Conservation (phyloP, 2,888 invertebrate genomes). For the Poecilus cupreus region DNA sequence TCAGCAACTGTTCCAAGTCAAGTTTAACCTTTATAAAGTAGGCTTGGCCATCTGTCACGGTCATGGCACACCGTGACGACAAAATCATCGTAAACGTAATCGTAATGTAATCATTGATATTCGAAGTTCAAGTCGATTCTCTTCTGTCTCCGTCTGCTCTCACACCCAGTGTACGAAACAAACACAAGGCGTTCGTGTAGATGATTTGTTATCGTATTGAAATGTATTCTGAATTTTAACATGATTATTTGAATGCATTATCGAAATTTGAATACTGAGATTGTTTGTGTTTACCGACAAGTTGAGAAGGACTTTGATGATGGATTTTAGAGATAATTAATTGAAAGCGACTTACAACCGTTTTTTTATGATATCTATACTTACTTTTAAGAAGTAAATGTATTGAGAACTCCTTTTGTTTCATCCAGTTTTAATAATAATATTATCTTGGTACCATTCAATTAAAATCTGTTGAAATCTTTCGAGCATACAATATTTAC, state of each 20-base stretch:
- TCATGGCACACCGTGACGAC: constrained; percentile 4
- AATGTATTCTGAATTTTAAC: constrained; percentile 43
- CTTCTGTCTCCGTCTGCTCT: neutral
- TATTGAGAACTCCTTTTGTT: no score
- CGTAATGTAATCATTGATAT: constrained; percentile 14
- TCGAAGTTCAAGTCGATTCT: neutral
- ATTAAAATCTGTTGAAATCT: no score
- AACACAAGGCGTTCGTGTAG: constrained; percentile 19
- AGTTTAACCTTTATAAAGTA: neutral
- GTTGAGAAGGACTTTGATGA: neutral
- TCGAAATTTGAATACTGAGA: constrained; percentile 33
- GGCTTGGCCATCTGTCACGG: constrained; percentile 5
- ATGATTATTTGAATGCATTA: constrained; percentile 42
- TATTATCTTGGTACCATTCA: no score
- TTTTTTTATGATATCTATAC: no score
- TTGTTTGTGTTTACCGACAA: constrained; percentile 31
- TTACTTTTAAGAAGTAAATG: no score
- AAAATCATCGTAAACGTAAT: constrained; percentile 17
- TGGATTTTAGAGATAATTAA: neutral
- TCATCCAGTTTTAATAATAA: no score
- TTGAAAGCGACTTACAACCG: no score
- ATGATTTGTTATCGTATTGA: constrained; percentile 39
- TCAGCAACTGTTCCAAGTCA: neutral
- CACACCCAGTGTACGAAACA: neutral
- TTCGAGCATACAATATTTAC: neutral